Evolutionary conservation across 2,797 vertebrate genomes (phyloP), one percentile per base, ranked within the genome.

Genomic region (Sebastes vulpes): DNA sequence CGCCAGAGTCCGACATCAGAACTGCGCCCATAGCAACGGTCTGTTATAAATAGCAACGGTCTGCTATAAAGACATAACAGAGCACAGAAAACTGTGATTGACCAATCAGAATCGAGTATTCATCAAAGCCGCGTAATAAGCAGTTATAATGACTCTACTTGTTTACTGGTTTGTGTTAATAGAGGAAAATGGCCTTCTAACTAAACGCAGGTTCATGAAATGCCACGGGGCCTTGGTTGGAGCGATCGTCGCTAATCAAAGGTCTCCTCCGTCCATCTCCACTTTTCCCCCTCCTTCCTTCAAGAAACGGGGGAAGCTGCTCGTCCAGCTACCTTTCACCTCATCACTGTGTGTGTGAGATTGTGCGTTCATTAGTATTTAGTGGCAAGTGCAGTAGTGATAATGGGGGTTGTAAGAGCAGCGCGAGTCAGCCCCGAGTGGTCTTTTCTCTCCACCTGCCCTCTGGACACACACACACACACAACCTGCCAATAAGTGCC

Each of bases 401-500:
- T 91, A 89, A 87, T 85, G 58, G 81, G 74, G 84, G 86, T 88
- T 52, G 12, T 66, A 65, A 86, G 78, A 81, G 70, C 53, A 48
- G 25, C 32, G 12, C 1, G 12, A 58, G 21, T 81, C 77, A 35
- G 23, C 59, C 18, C 38, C 20, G 46, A 83, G 53, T 65, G 75
- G 54, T 77, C 48, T 64, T 65, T 86, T 69, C 70, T 46, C 58
- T 58, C 68, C 68, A 74, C 29, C 69, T 86, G 64, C 79, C 78
- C 71, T 61, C 52, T 59, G 77, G 70, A 38, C 35, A 38, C 35
- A 38, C 35, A 38, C 32, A 77, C 57, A 71, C 35, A 50, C 60
- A 52, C 71, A 75, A 81, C 35, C 73, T 82, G 82, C 65, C 87
- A 90, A 77, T 86, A 90, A 91, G 81, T 84, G 72, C 65, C 72